Evolutionary conservation across 1,140 invertebrate genomes (phyloP).

Genomic region (Diabrotica undecimpunctata): DNA sequence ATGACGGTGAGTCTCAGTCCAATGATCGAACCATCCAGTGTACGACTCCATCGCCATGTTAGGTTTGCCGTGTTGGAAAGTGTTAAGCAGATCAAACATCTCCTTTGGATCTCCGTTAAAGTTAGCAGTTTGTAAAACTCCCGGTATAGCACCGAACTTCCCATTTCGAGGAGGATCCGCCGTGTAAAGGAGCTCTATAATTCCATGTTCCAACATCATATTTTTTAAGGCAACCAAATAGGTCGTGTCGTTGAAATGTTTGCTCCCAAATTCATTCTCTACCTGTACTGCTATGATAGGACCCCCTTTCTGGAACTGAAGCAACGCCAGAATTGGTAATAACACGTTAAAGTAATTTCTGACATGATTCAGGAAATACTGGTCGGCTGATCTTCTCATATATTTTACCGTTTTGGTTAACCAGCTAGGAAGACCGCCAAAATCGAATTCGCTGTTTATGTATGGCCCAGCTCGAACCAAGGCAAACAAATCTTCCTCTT

Average conservation of each 20-base stretch:
- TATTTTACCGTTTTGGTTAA: slow-evolving; percentile 29
- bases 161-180: slow-evolving; percentile 9
- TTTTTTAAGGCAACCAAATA: slow-evolving; percentile 8
- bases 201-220: slow-evolving; percentile 6
- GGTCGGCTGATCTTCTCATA: slow-evolving; percentile 51
- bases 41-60: slow-evolving; percentile 58
- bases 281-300: slow-evolving; percentile 54
- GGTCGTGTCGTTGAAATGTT: slow-evolving; percentile 42
- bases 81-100: not conserved
- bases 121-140: slow-evolving; percentile 4
- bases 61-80: slow-evolving; percentile 44
- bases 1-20: slow-evolving; percentile 36
- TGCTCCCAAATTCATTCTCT: slow-evolving; percentile 57
- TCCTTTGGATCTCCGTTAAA: not conserved
- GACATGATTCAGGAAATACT: slow-evolving; percentile 50
- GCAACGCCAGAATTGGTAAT: slow-evolving; percentile 48
- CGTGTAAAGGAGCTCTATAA: slow-evolving; percentile 3
- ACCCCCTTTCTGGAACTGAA: slow-evolving; percentile 56
- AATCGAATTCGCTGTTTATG: slow-evolving; percentile 83
- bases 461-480: slow-evolving; percentile 88
- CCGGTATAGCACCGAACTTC: slow-evolving; percentile 1
- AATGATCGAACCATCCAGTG: slow-evolving; percentile 60
- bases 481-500: slow-evolving; percentile 77
- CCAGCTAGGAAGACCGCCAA: slow-evolving; percentile 42
- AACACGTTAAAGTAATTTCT: slow-evolving; percentile 51